These are phyloP conservation scores for Gavialis gangeticus DNA, from an alignment of 2,113 vertebrate species.

Conservation along the genomic window DNA sequence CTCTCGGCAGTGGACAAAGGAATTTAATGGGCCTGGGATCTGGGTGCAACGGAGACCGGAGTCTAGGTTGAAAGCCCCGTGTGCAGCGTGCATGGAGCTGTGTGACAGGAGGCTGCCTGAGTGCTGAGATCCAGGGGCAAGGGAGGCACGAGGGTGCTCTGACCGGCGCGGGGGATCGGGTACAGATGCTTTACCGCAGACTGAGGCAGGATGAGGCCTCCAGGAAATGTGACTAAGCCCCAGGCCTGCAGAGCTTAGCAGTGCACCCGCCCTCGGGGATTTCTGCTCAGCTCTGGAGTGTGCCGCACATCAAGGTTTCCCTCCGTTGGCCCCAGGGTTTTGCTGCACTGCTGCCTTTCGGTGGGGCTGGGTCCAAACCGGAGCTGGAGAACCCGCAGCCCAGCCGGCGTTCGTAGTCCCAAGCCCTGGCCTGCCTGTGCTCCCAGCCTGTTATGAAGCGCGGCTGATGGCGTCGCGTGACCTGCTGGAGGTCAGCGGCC, in stretches of 20 bases:
- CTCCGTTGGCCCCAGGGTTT: background rate
- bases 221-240: background rate
- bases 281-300: background rate
- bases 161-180: background rate
- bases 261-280: no score
- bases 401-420: background rate
- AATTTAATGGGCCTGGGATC: background rate
- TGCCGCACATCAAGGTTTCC: background rate
- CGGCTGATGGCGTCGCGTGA: background rate
- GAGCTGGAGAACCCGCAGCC: background rate
- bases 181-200: background rate
- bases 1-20: background rate
- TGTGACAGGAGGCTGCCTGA: background rate
- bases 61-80: no score
- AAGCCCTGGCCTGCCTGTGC: constrained; percentile 46
- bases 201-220: background rate
- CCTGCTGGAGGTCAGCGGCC: constrained; percentile 11
- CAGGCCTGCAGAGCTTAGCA: no score
- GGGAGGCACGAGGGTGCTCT: background rate
- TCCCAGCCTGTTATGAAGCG: constrained; percentile 30
- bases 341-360: background rate
- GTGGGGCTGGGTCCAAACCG: background rate
- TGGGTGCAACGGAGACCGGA: background rate
- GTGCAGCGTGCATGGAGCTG: background rate
- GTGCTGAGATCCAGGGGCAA: background rate